phyloP scores from a whole-genome alignment of 2,797 vertebrate genomes.

The Manis javanica region DNA sequence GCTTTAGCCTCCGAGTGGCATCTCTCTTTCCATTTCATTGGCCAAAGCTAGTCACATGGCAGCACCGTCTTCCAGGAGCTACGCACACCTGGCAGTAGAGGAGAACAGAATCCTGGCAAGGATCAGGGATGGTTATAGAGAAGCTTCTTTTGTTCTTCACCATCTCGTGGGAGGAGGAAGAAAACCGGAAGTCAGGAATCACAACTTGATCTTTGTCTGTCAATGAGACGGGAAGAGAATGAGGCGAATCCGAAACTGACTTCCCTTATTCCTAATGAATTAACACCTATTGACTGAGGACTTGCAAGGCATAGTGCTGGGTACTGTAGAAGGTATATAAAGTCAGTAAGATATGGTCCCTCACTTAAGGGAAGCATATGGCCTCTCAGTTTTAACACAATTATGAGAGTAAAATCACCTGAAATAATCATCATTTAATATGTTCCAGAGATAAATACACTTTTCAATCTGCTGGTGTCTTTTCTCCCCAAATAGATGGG shows the following conservation, averaged over 20 bases:
- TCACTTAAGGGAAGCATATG: not conserved
- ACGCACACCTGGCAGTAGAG: not conserved
- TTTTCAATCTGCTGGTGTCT: not conserved
- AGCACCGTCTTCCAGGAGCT: not conserved
- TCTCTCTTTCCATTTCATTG: not conserved
- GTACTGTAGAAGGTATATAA: not conserved
- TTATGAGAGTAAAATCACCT: conserved; percentile 9
- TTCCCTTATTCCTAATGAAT: not conserved
- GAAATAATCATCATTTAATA: conserved; percentile 50
- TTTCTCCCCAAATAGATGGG: conserved; percentile 6
- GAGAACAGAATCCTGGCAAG: not conserved
- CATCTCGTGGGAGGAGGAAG: not conserved
- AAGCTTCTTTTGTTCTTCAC: not conserved
- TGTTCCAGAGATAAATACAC: not conserved
- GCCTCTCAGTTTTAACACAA: conserved; percentile 38
- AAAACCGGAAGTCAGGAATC: not conserved
- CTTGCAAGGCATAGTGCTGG: not conserved
- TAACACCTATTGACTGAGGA: not conserved
- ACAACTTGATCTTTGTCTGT: not conserved
- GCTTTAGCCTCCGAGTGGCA: not conserved
- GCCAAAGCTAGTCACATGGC: not conserved
- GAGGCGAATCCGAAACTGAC: not conserved
- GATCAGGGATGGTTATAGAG: not conserved
- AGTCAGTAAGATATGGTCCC: not conserved
- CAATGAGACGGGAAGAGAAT: not conserved